These are phyloP conservation scores for Stegostoma tigrinum DNA, from an alignment of 2,113 vertebrate species.

Conservation along the genomic window DNA sequence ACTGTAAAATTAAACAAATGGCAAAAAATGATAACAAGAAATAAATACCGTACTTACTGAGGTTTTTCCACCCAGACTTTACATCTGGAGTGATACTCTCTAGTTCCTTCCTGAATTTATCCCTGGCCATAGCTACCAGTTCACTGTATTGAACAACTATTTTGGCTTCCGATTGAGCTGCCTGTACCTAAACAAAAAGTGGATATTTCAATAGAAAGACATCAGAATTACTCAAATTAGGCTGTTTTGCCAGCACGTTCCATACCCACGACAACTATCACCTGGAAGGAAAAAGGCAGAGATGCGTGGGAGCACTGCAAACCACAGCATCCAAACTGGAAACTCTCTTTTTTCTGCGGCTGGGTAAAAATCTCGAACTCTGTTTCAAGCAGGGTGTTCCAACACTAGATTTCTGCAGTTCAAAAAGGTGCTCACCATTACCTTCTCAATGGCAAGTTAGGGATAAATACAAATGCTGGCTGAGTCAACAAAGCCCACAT, in stretches of 20 bases:
- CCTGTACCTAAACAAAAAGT: constrained; percentile 64
- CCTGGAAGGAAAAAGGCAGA: too few species aligned
- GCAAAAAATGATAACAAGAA: background rate
- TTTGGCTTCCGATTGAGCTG: constrained; percentile 83
- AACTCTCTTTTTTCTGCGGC: too few species aligned
- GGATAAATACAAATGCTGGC: too few species aligned
- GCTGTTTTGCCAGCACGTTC: background rate
- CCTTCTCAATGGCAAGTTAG: too few species aligned
- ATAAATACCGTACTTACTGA: constrained; percentile 68
- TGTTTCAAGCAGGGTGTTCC: too few species aligned
- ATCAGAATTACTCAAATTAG: background rate
- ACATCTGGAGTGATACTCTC: constrained; percentile 88
- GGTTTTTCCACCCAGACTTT: constrained; percentile 84
- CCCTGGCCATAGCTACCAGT: constrained; percentile 78
- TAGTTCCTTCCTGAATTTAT: constrained; percentile 82
- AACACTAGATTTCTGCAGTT: too few species aligned
- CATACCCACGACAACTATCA: too few species aligned
- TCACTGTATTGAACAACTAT: constrained; percentile 88
- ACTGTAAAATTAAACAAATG: background rate
- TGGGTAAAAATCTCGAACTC: too few species aligned
- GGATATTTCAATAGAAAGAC: background rate
- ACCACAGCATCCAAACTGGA: too few species aligned
- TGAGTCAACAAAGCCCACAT: too few species aligned
- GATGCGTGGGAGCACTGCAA: too few species aligned
- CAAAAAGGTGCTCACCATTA: too few species aligned